A percentile compares a stretch with the other conserved stretches of the same genome.
These are phyloP conservation scores for Diarsia rubi DNA, from an alignment of 2,888 invertebrate genomes.

Conservation along the genomic window DNA sequence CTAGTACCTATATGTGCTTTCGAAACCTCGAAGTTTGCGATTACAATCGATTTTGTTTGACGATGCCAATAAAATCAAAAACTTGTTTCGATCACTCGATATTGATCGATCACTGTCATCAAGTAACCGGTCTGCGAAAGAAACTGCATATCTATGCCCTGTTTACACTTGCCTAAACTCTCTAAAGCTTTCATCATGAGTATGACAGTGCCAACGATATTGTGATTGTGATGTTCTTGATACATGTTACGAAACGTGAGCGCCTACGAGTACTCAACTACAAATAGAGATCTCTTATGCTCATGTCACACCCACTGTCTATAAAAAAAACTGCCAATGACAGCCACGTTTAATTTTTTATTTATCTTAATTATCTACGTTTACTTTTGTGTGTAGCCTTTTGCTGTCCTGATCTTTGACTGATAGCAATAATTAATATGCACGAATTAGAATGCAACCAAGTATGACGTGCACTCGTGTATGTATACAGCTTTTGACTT, in stretches of 20 bases:
- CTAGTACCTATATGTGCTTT: conserved; percentile 19
- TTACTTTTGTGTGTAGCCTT: conserved; percentile 57
- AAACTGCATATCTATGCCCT: conserved; percentile 30
- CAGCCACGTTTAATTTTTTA: conserved; percentile 62
- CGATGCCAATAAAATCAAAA: conserved; percentile 50
- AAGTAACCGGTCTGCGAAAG: conserved; percentile 40
- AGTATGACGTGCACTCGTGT: conserved; percentile 29
- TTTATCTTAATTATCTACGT: conserved; percentile 64
- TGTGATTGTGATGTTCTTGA: conserved; percentile 66
- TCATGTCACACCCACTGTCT: conserved; percentile 75
- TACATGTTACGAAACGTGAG: conserved; percentile 73
- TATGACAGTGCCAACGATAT: conserved; percentile 52
- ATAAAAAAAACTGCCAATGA: conserved; percentile 71
- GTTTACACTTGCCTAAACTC: conserved; percentile 50
- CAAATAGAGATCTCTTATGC: conserved; percentile 68
- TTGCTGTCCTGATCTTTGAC: conserved; percentile 53
- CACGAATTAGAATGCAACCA: conserved; percentile 53
- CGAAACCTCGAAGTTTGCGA: conserved; percentile 38
- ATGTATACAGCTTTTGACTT: conserved; percentile 1
- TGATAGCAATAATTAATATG: conserved; percentile 50
- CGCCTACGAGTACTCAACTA: conserved; percentile 49
- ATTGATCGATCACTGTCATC: conserved; percentile 51
- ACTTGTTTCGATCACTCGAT: conserved; percentile 34
- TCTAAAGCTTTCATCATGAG: conserved; percentile 68
- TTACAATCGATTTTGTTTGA: conserved; percentile 47